Evolutionary conservation across 2,888 invertebrate genomes (phyloP).

Genomic region (Napeogenes sylphis): DNA sequence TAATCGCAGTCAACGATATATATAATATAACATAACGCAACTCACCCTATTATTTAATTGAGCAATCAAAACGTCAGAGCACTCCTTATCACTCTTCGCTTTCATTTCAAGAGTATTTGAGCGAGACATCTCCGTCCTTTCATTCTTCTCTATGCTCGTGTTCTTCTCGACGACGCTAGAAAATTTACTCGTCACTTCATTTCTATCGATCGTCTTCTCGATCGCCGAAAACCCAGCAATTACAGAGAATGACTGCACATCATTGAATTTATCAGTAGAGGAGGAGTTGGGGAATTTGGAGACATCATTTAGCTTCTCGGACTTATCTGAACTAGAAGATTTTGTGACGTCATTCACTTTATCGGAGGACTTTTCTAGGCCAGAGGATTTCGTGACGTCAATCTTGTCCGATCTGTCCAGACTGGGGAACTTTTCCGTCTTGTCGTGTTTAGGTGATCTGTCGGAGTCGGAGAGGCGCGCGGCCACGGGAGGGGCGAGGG

Average conservation of each 20-base stretch:
- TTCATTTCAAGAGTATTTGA: conserved; percentile 57
- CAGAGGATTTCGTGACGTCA: neutral
- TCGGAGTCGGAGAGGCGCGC: conserved; percentile 33
- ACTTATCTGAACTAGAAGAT: neutral
- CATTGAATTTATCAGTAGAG: conserved; percentile 22
- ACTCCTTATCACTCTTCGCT: conserved; percentile 48
- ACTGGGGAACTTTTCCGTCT: conserved; percentile 7
- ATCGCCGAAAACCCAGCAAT: too few relatives aligned
- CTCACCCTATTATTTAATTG: conserved; percentile 73
- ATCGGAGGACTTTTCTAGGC: conserved; percentile 1
- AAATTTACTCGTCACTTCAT: neutral
- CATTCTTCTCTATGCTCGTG: conserved; percentile 35
- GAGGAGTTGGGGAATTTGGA: conserved; percentile 30
- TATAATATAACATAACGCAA: too few relatives aligned
- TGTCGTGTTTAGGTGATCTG: conserved; percentile 5
- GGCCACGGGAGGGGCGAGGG: conserved; percentile 22
- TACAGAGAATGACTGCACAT: conserved; percentile 10
- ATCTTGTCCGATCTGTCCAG: conserved; percentile 16
- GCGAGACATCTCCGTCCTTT: conserved; percentile 24
- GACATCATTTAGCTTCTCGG: conserved; percentile 22
- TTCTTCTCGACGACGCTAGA: conserved; percentile 26
- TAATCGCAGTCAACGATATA: too few relatives aligned
- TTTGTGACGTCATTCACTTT: neutral
- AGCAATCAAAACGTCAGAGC: conserved; percentile 58
- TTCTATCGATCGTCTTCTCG: neutral